Evolutionary conservation across 2,888 invertebrate genomes (phyloP).

Genomic region (Stegana nigrithorax): DNA sequence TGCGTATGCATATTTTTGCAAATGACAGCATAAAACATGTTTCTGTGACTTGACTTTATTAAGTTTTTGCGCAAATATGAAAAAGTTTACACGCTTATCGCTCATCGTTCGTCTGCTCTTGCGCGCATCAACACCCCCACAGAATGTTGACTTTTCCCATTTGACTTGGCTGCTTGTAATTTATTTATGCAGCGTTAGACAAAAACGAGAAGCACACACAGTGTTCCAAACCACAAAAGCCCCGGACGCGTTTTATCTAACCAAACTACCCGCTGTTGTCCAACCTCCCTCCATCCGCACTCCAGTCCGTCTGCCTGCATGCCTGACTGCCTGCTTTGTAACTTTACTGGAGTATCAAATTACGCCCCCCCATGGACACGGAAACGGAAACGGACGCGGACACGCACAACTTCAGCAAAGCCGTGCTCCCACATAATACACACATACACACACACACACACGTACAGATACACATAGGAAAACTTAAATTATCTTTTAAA

Average conservation of each 20-base stretch:
- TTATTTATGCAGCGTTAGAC: background rate
- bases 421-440: background rate
- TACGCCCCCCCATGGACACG: no score
- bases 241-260: no score
- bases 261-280: background rate
- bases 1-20: no score
- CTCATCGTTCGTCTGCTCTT: background rate
- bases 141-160: background rate
- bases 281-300: no score
- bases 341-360: no score
- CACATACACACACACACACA: background rate
- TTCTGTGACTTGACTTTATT: no score
- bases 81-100: background rate
- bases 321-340: no score
- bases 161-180: background rate
- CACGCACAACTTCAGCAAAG: background rate
- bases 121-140: no score
- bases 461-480: background rate
- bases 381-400: background rate
- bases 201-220: background rate
- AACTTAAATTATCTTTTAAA: conserved; percentile 5
- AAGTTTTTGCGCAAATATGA: background rate
- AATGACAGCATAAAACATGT: no score
- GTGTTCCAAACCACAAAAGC: background rate
- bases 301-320: no score